Base-by-base conservation (phyloP, 1,140 invertebrate species). In the Himalopsyche phryganea region DNA sequence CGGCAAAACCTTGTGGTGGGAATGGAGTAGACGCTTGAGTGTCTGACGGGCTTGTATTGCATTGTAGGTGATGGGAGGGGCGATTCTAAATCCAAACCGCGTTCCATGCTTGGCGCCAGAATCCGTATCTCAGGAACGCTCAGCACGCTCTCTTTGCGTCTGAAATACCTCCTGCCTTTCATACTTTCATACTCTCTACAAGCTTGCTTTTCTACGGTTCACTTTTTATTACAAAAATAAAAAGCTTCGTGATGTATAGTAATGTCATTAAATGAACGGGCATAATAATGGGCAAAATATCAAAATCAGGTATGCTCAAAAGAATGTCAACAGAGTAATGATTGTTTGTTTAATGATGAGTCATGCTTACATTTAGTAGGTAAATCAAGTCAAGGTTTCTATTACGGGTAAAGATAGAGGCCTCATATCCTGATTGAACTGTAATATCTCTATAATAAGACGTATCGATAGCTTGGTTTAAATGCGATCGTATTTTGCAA, bases 61-160 rank as follows among this genome's bases (percentile, higher is more conserved):
- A 61, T 56, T 28, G 23, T 28, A 28, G 23, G 23, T 28, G 23
- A 28, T 61, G 48, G 20, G 33, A 35, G 19, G 10, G 63, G 60
- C 35, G 68, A 69, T 20, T 68, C 66, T 49, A 62, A 65, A 73
- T 87, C 85, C 71, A 86, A 78, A 67, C 86, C 84, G 71, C 85
- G 80, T 77, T 89, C 87, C 79, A 87, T 76, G 72, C 86, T 88
- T 62, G 88, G 85, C 67, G 86, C 86, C 77, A 88, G 77, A 68
- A 90, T 87, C 68, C 86, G 83, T 68, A 89, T 89, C 76, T 86
- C 85, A 49, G 86, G 86, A 58, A 88, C 80, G 66, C 78, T 80
- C 77, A 84, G 77, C 66, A 82, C 81, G 73, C 83, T 86, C 77
- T 81, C 81, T 78, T 85, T 85, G 76, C 83, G 83, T 76, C 83